These are phyloP conservation scores for Mus musculus DNA, from an alignment of 2,113 vertebrate species.

Conservation along the genomic window GRCm39 chr1:96106001-96106500, in stretches of 20 bases:
- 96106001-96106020: not conserved
- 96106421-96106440: not conserved
- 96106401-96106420: not conserved
- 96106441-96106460: conserved; percentile 1
- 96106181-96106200: not conserved
- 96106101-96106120: not conserved
- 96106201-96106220: not conserved
- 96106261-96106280: not conserved
- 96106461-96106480: not conserved
- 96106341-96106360: not conserved
- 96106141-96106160: not conserved
- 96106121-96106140: not conserved
- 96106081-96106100: not conserved
- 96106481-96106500: not conserved
- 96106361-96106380: not conserved
- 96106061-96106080: not conserved
- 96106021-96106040: not conserved
- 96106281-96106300: not conserved
- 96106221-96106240: not conserved
- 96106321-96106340: not conserved
- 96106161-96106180: not conserved
- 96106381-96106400: not conserved
- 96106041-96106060: not conserved
- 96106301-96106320: not conserved
- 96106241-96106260: not conserved